Base-by-base conservation (phyloP, 2,797 vertebrate genomes). In the Notolepis coatsorum region DNA sequence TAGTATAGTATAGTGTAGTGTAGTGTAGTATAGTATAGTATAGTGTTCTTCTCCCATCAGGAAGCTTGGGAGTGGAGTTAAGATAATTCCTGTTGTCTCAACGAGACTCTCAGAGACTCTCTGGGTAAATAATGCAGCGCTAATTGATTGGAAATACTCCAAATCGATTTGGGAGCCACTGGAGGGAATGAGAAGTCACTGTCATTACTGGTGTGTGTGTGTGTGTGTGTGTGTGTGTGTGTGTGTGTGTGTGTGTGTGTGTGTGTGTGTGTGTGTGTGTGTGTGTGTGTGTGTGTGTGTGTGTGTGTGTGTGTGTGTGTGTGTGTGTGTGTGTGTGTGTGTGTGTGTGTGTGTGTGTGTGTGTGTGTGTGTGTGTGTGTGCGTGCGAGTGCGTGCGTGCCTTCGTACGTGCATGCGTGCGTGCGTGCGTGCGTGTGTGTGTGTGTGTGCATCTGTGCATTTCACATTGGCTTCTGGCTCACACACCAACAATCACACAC, bases 141-240 rank as follows among this genome's bases (percentile, higher is more conserved):
- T 74, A 84, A 88, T 85, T 87, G 79, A 87, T 84, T 82, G 75
- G 75, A 75, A 73, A 61, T 70, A 23, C 57, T 77, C 61, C 54
- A 54, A 77, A 72, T 73, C 73, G 82, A 79, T 75, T n/a, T 65
- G 17, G 45, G 52, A 72, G n/a, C n/a, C 59, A 64, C 60, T 59
- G 65, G 50, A 75, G 66, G 13, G 42, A n/a, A 61, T 68, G 7
- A 58, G 56, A 69, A 60, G 62, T 69, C 47, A 52, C 45, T 25
- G 50, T 3, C 10, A 54, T 63, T 50, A 28, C 13, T 15, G 20
- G 43, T 56, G 49, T 59, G 15, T 38, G 25, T 20, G 25, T 8
- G 45, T 63, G 45, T 47, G 45, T 25, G 45, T 53, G 56, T 39
- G 38, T 59, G 27, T 54, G 33, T 5, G 4, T 25, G 20, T 7